A percentile compares a stretch with the other conserved stretches of the same genome.
These are phyloP conservation scores for Eretmochelys imbricata DNA, from an alignment of 2,113 vertebrate species.

Conservation along the genomic window DNA sequence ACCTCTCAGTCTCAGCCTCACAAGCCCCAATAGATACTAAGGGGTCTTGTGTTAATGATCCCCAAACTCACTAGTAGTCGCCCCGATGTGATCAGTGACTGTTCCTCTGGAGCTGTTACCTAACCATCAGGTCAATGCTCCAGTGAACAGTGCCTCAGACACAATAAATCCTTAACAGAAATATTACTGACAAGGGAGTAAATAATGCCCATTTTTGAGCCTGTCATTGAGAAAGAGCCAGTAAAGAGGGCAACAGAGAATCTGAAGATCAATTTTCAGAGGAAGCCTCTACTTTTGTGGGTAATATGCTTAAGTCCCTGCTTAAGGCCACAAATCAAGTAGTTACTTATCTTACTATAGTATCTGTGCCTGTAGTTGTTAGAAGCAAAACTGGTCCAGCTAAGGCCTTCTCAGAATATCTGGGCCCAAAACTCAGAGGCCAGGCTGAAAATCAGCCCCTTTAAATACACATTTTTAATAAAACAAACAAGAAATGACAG, in stretches of 20 bases:
- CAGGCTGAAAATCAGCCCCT: background rate
- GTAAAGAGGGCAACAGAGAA: background rate
- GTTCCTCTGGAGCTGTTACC: no score
- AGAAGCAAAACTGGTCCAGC: background rate
- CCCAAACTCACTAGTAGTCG: background rate
- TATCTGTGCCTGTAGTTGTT: background rate
- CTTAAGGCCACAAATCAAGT: background rate
- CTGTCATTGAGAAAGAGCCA: background rate
- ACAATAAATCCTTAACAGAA: background rate
- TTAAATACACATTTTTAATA: background rate
- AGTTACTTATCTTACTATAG: background rate
- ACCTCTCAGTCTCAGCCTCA: background rate
- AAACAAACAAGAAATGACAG: background rate
- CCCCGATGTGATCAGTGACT: background rate
- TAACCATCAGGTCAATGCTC: background rate
- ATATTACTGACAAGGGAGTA: background rate
- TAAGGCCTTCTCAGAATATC: background rate
- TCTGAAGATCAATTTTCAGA: background rate
- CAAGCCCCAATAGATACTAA: background rate
- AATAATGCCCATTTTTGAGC: background rate
- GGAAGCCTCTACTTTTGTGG: background rate
- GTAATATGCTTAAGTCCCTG: background rate
- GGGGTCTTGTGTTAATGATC: background rate
- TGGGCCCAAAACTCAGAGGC: background rate
- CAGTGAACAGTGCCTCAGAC: background rate